phyloP scores from a whole-genome alignment of 2,113 vertebrate species.

The Naja naja region DNA sequence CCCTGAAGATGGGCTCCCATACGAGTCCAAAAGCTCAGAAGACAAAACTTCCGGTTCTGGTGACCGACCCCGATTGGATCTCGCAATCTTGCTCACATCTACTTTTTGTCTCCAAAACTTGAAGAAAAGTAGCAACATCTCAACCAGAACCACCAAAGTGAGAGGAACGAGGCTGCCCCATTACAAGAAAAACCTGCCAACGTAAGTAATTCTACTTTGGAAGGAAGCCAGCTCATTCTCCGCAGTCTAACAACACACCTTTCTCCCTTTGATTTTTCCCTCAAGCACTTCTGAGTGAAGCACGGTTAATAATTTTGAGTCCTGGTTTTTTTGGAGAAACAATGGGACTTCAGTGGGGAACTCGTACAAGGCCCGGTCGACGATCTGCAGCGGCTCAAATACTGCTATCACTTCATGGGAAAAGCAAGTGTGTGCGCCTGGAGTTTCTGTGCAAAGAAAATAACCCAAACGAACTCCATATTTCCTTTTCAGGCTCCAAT shows the following conservation, averaged over 20 bases:
- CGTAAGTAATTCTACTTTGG: not conserved
- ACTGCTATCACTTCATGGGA: not conserved
- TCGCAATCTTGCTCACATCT: not conserved
- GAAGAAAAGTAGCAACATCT: not conserved
- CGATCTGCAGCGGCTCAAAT: not conserved
- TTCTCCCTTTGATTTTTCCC: not conserved
- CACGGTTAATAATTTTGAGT: not conserved
- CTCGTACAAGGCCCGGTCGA: not conserved
- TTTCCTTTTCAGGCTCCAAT: not conserved
- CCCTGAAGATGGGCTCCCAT: not conserved
- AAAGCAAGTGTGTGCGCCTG: not conserved
- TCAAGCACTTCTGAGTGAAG: rapidly evolving
- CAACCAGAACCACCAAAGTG: not conserved
- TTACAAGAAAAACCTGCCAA: not conserved
- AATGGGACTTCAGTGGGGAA: not conserved
- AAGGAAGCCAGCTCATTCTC: not conserved
- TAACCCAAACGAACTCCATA: conserved; percentile 24
- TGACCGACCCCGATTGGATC: too few species aligned
- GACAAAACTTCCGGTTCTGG: too few species aligned
- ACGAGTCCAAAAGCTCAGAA: too few species aligned
- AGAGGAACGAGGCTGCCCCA: not conserved
- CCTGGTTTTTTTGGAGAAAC: not conserved
- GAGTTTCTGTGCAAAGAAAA: not conserved
- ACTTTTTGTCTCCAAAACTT: not conserved
- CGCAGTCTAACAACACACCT: not conserved